Base-by-base conservation (phyloP, 2,797 vertebrate genomes). In the Mastacembelus armatus region DNA sequence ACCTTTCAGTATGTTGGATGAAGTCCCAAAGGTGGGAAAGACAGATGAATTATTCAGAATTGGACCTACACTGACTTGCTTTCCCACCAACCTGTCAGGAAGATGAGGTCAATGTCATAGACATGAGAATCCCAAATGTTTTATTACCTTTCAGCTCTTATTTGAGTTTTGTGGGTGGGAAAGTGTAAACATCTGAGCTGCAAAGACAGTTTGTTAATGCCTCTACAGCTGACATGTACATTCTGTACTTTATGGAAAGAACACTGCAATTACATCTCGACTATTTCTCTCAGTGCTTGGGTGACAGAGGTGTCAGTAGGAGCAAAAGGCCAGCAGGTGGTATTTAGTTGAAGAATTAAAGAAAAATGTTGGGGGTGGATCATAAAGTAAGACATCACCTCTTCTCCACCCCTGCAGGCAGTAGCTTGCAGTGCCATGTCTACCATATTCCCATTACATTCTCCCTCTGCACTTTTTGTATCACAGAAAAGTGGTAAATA, bases 401-500 rank as follows among this genome's bases (percentile, higher is more conserved):
- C 59, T 69, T 35, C 51, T 66, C 59, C 38, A 24, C 44, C 8
- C 24, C 77, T 63, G 69, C 75, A 64, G 73, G 57, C 67, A 22
- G 63, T 19, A 39, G 75, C 68, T 66, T 45, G 33, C 52, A 64
- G 57, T 64, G 59, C 51, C 51, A 66, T 77, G 73, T 83, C 76
- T 80, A 57, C 57, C 59, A 51, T 55, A 73, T 84, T 80, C 54
- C 68, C 58, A 80, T 80, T 77, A 78, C 62, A 71, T 26, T 67
- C 74, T 73, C 51, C 50, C 66, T 58, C 44, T 43, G 56, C 14
- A 38, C 68, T 42, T 70, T 71, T 64, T 54, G 55, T 66, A n/a
- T 80, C 78, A 75, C 78, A 78, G 72, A 59, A 78, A 61, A 87
- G 59, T 59, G 76, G 79, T 78, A 80, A 85, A 84, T 80, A 86